These are phyloP conservation scores for Myotis vivesi DNA, from an alignment of 2,797 vertebrate genomes.

Conservation along the genomic window DNA sequence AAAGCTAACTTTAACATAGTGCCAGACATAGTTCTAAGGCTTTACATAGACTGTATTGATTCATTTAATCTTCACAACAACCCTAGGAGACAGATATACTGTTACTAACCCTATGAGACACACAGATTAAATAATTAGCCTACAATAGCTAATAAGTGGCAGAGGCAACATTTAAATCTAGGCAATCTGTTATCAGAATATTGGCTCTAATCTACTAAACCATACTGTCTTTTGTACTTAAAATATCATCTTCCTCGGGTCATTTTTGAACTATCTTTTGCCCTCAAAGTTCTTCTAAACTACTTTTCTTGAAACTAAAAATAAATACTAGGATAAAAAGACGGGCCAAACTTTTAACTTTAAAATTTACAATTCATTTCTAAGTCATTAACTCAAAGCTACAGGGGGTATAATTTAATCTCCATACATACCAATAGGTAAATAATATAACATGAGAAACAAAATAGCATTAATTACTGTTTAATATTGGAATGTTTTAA, in stretches of 20 bases:
- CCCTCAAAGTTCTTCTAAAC: constrained; percentile 54
- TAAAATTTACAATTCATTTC: constrained; percentile 64
- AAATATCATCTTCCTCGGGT: constrained; percentile 17
- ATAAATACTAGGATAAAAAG: constrained; percentile 31
- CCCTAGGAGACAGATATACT: background rate
- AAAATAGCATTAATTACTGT: constrained; percentile 42
- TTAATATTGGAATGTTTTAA: constrained; percentile 33
- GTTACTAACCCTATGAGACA: background rate
- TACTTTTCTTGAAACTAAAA: constrained; percentile 55
- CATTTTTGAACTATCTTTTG: constrained; percentile 30
- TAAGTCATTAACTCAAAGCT: constrained; percentile 56
- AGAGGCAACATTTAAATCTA: constrained; percentile 34
- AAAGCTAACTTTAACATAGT: background rate
- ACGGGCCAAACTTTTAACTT: constrained; percentile 40
- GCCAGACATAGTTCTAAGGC: constrained; percentile 34
- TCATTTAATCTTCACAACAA: constrained; percentile 31
- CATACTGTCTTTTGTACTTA: constrained; percentile 43
- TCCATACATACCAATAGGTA: constrained; percentile 4
- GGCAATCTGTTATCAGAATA: background rate
- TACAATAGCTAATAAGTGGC: background rate
- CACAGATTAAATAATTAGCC: constrained; percentile 13
- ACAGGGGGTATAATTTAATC: constrained; percentile 45
- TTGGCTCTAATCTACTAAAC: constrained; percentile 11
- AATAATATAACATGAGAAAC: constrained; percentile 45
- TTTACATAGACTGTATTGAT: background rate